A percentile compares a stretch with the other conserved stretches of the same genome.
These are phyloP conservation scores for Siderastrea radians DNA, from an alignment of 92 coral and sea anemone genomes.

Conservation along the genomic window DNA sequence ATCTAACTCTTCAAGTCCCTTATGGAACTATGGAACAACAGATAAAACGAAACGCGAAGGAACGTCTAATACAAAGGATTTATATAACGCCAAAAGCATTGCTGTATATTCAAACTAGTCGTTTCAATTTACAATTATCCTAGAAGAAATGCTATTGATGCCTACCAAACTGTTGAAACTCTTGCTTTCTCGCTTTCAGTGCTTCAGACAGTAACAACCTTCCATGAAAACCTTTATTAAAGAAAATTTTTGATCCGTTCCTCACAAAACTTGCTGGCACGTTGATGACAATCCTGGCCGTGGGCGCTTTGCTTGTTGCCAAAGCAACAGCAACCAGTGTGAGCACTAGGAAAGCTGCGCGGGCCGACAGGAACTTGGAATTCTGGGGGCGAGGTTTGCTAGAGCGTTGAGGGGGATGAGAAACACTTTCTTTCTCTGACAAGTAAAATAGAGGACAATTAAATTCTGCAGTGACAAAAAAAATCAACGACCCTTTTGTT, in stretches of 20 bases:
- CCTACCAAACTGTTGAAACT: slow-evolving; percentile 83
- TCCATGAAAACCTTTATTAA: slow-evolving; percentile 74
- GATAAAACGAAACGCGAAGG: too few species aligned
- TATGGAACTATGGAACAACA: too few species aligned
- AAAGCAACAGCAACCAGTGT: slow-evolving; percentile 74
- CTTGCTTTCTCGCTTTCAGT: slow-evolving; percentile 42
- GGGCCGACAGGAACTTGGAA: slow-evolving; percentile 12
- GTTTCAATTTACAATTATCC: too few species aligned
- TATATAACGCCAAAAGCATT: too few species aligned
- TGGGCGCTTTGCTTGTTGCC: slow-evolving; percentile 63
- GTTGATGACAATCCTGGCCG: slow-evolving; percentile 69
- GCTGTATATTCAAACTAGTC: too few species aligned
- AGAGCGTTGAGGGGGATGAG: background rate
- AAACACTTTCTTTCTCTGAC: background rate
- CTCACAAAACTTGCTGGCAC: slow-evolving; percentile 70
- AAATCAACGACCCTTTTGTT: too few species aligned
- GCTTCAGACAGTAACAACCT: slow-evolving; percentile 57
- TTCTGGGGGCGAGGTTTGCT: slow-evolving; percentile 8
- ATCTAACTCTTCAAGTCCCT: too few species aligned
- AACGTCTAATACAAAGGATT: too few species aligned
- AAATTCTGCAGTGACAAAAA: too few species aligned
- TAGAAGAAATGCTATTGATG: too few species aligned
- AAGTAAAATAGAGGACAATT: background rate
- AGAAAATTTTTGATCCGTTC: slow-evolving; percentile 76
- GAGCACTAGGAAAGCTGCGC: slow-evolving; percentile 51